Evolutionary conservation across 2,797 vertebrate species (phyloP).

Genomic region (Enteromius viviparus): DNA sequence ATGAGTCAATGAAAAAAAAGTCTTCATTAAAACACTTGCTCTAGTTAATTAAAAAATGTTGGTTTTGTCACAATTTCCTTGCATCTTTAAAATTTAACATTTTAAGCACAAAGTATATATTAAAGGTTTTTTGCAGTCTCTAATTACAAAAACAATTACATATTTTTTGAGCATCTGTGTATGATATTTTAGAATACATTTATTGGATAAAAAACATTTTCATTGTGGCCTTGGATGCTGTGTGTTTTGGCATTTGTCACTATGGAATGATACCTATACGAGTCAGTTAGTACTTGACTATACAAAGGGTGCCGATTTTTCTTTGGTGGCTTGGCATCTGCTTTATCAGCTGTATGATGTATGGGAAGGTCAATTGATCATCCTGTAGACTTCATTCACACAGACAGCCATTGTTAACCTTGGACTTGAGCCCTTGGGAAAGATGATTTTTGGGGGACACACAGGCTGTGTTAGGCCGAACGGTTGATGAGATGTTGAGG

Average conservation of each 20-base stretch:
- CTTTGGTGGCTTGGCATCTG: constrained; percentile 66
- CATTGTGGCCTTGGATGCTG: neutral
- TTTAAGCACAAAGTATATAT: too few species aligned
- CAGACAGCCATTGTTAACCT: constrained; percentile 72
- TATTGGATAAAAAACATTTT: neutral
- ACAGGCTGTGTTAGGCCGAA: constrained; percentile 19
- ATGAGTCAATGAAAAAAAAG: neutral
- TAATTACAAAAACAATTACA: neutral
- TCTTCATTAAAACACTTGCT: neutral
- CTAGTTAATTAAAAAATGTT: neutral
- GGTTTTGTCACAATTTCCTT: neutral
- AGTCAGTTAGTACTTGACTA: constrained; percentile 63
- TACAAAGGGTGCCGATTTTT: constrained; percentile 8
- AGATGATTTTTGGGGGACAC: constrained; percentile 48
- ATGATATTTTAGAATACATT: neutral
- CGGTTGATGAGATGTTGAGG: constrained; percentile 51
- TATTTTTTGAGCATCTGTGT: neutral
- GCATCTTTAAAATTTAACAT: too few species aligned
- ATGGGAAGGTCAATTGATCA: constrained; percentile 74
- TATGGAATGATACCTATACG: constrained; percentile 21
- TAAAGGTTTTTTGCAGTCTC: neutral
- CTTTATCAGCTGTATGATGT: constrained; percentile 66
- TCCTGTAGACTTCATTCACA: constrained; percentile 74
- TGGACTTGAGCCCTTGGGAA: constrained; percentile 65
- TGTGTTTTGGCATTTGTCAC: constrained; percentile 8